These are phyloP conservation scores for Brienomyrus longianalis DNA, from an alignment of 2,113 vertebrate species.

Conservation along the genomic window DNA sequence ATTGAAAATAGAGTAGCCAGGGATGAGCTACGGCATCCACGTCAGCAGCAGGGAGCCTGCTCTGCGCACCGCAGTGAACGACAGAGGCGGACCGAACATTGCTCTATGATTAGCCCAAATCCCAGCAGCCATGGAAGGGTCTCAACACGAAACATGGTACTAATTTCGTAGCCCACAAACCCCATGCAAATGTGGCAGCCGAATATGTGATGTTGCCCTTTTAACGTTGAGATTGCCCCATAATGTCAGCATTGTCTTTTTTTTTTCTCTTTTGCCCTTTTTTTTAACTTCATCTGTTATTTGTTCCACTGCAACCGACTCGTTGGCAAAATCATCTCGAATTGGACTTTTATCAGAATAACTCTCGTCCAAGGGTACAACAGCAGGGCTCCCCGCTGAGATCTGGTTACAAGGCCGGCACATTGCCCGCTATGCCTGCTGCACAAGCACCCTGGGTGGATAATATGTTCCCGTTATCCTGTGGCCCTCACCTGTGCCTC, in stretches of 20 bases:
- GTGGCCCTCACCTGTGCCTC: background rate
- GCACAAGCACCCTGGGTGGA: background rate
- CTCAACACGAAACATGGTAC: background rate
- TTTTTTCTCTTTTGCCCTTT: background rate
- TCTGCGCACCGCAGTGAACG: background rate
- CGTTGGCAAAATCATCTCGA: background rate
- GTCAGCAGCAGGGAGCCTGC: background rate
- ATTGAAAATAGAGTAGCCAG: background rate
- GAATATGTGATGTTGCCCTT: background rate
- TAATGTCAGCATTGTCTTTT: background rate
- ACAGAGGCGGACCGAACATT: background rate
- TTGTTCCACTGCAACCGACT: background rate
- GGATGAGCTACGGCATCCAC: background rate
- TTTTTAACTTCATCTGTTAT: background rate
- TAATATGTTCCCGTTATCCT: background rate
- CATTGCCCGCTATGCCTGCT: background rate
- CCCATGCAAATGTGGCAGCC: background rate
- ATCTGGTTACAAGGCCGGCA: background rate
- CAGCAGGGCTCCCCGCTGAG: background rate
- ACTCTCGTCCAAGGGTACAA: background rate
- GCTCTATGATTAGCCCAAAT: background rate
- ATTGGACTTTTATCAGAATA: background rate
- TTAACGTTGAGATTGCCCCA: background rate
- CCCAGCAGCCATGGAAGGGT: background rate
- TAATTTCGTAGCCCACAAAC: background rate